Conservation (phyloP, 2,797 vertebrate species). For the Chaetophractus vellerosus region DNA sequence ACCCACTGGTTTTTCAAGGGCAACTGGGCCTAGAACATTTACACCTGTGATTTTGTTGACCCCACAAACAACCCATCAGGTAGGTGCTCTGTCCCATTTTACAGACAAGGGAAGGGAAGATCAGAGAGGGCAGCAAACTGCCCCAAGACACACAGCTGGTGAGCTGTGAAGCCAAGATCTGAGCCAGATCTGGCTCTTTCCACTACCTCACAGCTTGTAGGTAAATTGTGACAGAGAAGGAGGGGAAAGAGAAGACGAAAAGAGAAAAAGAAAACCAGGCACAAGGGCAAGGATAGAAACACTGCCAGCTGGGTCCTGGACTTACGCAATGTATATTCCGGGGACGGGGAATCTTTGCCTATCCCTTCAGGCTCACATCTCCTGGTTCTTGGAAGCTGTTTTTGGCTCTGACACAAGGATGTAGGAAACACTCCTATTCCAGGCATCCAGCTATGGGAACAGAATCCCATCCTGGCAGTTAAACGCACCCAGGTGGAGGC, state of each 20-base stretch:
- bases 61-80: neutral
- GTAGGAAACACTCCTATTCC: conserved; percentile 1
- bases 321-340: fast-evolving
- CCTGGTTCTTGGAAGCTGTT: conserved; percentile 24
- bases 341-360: neutral
- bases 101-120: neutral
- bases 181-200: neutral
- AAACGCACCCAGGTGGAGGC: conserved; percentile 33
- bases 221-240: neutral
- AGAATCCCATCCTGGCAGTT: conserved; percentile 14
- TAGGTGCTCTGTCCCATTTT: neutral
- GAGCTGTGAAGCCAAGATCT: neutral
- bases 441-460: conserved; percentile 69
- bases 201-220: neutral
- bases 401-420: conserved; percentile 52
- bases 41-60: neutral
- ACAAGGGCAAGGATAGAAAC: neutral
- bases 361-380: neutral
- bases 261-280: too few relatives aligned
- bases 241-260: too few relatives aligned
- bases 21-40: neutral
- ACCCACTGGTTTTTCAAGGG: neutral
- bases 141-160: neutral
- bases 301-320: fast-evolving
- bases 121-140: neutral